Percentiles rank a stretch among this genome's conserved stretches.
Conservation (phyloP, 2,888 invertebrate species). For the Antheraea assamensis region DNA sequence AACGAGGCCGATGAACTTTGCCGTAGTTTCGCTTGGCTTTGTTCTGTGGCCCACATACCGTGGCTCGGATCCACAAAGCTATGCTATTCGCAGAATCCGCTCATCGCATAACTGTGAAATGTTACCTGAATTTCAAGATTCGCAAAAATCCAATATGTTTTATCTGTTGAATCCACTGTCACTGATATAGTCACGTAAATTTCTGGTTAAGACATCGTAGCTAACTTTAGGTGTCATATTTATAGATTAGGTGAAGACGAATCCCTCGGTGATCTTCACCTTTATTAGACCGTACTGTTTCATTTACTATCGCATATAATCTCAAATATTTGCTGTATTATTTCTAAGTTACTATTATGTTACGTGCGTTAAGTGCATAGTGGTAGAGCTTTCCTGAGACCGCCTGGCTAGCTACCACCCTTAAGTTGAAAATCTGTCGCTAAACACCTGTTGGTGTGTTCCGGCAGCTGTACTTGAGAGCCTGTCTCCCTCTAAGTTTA, state of each 20-base stretch:
- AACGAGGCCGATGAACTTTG: not conserved
- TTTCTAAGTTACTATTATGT: too few relatives aligned
- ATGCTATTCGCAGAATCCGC: not conserved
- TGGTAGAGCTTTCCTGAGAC: too few relatives aligned
- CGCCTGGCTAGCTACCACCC: too few relatives aligned
- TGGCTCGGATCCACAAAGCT: not conserved
- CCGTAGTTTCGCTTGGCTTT: constrained; percentile 1
- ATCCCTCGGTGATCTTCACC: too few relatives aligned
- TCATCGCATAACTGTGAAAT: not conserved
- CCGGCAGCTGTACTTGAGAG: too few relatives aligned
- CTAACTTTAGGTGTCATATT: too few relatives aligned
- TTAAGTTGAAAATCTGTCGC: too few relatives aligned
- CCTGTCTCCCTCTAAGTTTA: too few relatives aligned
- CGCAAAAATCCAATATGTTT: not conserved
- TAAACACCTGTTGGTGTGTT: too few relatives aligned
- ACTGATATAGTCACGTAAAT: not conserved
- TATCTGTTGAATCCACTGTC: not conserved
- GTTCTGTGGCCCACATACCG: not conserved
- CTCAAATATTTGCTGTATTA: too few relatives aligned
- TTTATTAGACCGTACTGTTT: not conserved
- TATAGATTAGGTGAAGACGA: too few relatives aligned
- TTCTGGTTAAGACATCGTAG: not conserved
- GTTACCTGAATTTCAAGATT: not conserved
- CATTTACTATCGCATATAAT: not conserved
- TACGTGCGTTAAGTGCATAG: too few relatives aligned